Evolutionary conservation across 2,113 vertebrate species (phyloP).

Genomic region (Dasypus novemcinctus): DNA sequence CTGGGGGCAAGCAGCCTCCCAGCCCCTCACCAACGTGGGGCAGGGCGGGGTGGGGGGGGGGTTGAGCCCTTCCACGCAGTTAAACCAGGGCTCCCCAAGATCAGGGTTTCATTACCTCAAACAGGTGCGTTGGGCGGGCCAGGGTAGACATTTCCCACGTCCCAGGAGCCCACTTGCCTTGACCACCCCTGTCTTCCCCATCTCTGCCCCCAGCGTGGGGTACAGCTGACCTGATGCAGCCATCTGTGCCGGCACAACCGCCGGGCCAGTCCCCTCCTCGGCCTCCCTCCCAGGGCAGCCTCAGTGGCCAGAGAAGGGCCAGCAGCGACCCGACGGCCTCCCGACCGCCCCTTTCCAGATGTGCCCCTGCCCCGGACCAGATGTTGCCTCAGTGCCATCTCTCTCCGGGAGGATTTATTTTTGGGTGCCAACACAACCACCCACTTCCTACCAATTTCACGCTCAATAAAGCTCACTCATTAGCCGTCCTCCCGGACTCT

Average conservation of each 20-base stretch:
- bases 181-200: neutral
- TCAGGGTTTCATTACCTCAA: neutral
- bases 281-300: neutral
- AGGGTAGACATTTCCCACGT: neutral
- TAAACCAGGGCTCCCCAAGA: neutral
- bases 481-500: conserved; percentile 47
- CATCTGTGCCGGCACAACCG: neutral
- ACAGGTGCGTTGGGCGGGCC: neutral
- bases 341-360: conserved; percentile 46
- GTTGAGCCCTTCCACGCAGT: neutral
- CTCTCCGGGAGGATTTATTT: conserved; percentile 67
- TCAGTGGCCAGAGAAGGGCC: neutral
- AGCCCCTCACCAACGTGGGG: neutral
- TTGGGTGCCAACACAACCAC: conserved; percentile 63
- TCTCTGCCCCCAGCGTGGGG: neutral
- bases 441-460: conserved; percentile 78
- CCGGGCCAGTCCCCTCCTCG: neutral
- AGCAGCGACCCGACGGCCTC: neutral
- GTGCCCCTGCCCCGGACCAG: conserved; percentile 51
- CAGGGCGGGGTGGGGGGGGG: too few species aligned
- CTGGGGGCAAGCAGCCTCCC: neutral
- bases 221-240: neutral
- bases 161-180: neutral
- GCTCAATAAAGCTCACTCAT: conserved; percentile 73
- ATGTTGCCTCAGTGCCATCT: conserved; percentile 52